Percentiles rank a stretch among this genome's conserved stretches.
phyloP scores from a whole-genome alignment of 2,113 vertebrate species.

The human region DNA sequence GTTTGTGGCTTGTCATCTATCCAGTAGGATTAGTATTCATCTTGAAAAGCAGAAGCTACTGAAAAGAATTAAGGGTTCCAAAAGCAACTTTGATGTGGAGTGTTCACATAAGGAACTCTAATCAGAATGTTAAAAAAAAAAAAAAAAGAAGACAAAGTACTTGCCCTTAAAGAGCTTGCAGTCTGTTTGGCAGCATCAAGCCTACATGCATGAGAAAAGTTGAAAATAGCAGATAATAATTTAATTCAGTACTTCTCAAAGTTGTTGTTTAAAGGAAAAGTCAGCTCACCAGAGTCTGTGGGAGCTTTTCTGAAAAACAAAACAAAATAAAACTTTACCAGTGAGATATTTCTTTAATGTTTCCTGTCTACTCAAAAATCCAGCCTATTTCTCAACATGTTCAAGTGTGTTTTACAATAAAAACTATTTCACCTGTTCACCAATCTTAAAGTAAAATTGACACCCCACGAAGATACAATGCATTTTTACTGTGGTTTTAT shows the following conservation, averaged over 20 bases:
- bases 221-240: neutral
- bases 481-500: neutral
- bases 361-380: neutral
- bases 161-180: neutral
- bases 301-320: neutral
- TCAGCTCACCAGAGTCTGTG: neutral
- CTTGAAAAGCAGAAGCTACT: neutral
- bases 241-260: neutral
- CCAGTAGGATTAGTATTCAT: neutral
- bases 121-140: neutral
- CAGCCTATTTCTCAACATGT: neutral
- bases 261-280: neutral
- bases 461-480: neutral
- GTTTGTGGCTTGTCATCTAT: neutral
- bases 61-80: neutral
- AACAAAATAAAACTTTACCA: neutral
- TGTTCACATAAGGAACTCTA: neutral
- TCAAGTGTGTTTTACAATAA: neutral
- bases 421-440: neutral
- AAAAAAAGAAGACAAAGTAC: neutral
- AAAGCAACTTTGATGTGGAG: neutral
- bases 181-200: neutral
- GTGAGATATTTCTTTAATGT: neutral
- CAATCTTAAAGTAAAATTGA: neutral
- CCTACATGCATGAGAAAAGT: neutral